Evolutionary conservation across 1,140 invertebrate species (phyloP), one percentile per base, ranked within the genome.

Genomic region (Penaeus japonicus): DNA sequence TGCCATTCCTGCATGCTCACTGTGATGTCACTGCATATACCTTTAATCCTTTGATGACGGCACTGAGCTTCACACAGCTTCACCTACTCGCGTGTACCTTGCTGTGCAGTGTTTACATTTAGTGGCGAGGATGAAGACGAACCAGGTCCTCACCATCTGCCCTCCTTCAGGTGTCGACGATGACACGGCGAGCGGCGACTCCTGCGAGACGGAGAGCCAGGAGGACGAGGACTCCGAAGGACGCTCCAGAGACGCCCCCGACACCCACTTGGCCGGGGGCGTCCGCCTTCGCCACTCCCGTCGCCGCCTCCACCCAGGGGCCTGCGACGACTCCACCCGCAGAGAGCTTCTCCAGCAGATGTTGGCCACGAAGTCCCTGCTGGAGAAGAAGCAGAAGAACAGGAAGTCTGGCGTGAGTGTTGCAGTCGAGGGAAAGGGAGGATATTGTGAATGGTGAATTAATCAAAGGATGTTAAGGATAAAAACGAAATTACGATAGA

Each of bases 301-400:
- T 20, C 79, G 59, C 39, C 59, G 20, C 78, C 70, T 62, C 10
- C 83, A 70, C 17, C 30, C 20, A 0, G 53, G 47, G 32, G n/a
- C 78, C 27, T 15, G 79, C 15, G 79, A 87, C 57, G 85, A 87
- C 35, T n/a, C 57, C 15, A 47, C 32, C 39, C 53, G 85, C 20
- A 81, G 79, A 22, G 85, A 87, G 32, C 65, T 82, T 5, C 85
- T 87, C 17, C 85, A 87, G 79, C 85, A 87, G 79, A 87, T 87
- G 85, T 73, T 87, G 78, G 32, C 85, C 65, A 87, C 85, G 24
- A 87, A 87, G 65, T 87, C 85, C n/a, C 78, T 87, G 22, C 85
- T 87, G 79, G 85, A 87, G 79, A 87, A 87, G 85, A 87, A 87
- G 47, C 85, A 87, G 85, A 87, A 75, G 78, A 87, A 87, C 55